These are phyloP conservation scores for Opisthograptis luteolata DNA, from an alignment of 2,888 invertebrate species.

Conservation along the genomic window DNA sequence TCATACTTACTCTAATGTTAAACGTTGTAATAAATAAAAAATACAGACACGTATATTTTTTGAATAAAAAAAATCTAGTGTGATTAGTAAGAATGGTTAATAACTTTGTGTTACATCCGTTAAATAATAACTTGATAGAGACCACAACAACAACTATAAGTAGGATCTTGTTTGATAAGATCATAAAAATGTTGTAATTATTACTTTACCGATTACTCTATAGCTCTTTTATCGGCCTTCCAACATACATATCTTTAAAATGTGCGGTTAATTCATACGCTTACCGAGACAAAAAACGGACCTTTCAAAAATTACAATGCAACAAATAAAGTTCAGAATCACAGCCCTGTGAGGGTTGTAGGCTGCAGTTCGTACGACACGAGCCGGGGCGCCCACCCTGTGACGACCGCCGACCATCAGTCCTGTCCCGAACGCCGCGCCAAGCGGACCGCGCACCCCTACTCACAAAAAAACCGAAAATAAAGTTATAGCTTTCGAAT, in stretches of 20 bases:
- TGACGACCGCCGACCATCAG: slow-evolving; percentile 55
- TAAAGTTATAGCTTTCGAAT: slow-evolving; percentile 41
- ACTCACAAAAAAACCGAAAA: slow-evolving; percentile 41
- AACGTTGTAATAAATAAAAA: too few relatives aligned
- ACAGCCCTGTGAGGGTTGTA: slow-evolving; percentile 61
- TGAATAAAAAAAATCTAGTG: too few relatives aligned
- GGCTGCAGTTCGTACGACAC: slow-evolving; percentile 59
- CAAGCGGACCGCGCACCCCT: slow-evolving; percentile 79
- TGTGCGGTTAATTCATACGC: slow-evolving; percentile 13
- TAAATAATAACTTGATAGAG: too few relatives aligned
- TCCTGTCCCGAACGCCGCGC: slow-evolving; percentile 71
- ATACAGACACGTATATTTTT: too few relatives aligned
- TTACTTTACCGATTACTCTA: too few relatives aligned
- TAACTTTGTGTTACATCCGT: too few relatives aligned
- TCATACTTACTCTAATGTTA: too few relatives aligned
- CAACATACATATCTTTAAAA: slow-evolving; percentile 18
- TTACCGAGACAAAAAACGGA: slow-evolving; percentile 12
- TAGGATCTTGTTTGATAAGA: too few relatives aligned
- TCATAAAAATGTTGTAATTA: too few relatives aligned
- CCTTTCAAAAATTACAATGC: slow-evolving; percentile 29
- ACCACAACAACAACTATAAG: too few relatives aligned
- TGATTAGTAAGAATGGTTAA: too few relatives aligned
- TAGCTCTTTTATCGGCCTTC: slow-evolving; percentile 9
- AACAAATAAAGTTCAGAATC: slow-evolving; percentile 30
- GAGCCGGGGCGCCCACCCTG: slow-evolving; percentile 71